Percentiles rank a stretch among this genome's conserved stretches.
Evolutionary conservation across 2,113 vertebrate species (phyloP).

Genomic region (Microtus pennsylvanicus): DNA sequence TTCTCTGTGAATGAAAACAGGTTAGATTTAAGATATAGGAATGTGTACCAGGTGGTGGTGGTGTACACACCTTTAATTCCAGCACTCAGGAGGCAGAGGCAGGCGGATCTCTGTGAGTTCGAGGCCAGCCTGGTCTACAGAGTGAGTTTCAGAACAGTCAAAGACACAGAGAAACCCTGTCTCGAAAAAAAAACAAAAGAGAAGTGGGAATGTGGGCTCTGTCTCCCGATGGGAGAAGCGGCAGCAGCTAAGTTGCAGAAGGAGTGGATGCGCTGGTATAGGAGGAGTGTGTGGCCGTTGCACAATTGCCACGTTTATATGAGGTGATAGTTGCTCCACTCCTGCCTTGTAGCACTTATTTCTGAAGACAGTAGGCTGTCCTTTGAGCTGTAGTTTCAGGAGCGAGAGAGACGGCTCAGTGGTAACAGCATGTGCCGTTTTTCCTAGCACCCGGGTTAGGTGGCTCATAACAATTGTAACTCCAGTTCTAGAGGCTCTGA

Average conservation of each 20-base stretch:
- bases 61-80: no score
- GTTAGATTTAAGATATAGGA: background rate
- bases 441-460: background rate
- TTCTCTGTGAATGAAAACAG: background rate
- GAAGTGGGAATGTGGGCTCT: background rate
- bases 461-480: background rate
- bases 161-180: no score
- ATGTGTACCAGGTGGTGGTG: background rate
- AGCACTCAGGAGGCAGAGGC: no score
- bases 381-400: background rate
- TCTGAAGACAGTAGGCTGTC: background rate
- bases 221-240: background rate
- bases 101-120: no score
- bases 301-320: background rate
- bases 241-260: background rate
- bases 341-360: background rate
- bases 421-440: background rate
- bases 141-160: no score
- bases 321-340: background rate
- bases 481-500: background rate
- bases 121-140: no score
- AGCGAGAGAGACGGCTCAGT: background rate
- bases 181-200: background rate
- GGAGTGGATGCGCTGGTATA: no score
- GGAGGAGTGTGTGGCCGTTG: background rate